Base-by-base conservation (phyloP, 2,113 vertebrate genomes). In the Corythornis vintsioides region DNA sequence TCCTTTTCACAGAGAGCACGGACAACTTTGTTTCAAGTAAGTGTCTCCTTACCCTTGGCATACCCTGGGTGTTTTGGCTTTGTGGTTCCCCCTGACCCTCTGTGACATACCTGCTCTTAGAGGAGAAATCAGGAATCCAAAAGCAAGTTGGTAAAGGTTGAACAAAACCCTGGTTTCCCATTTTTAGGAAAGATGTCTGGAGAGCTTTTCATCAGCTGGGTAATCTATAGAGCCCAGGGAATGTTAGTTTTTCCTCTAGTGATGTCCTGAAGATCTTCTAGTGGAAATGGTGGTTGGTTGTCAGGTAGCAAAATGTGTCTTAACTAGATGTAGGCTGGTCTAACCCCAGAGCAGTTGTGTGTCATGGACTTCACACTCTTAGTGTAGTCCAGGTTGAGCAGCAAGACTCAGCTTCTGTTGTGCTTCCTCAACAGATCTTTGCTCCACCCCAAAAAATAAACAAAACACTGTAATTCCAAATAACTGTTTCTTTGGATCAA, bases 21-120 rank as follows among this genome's bases (percentile, higher is more conserved):
- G 98, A 98, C 88, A 97, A 96, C 95, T 98, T 98, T 95, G 96
- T 97, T 59, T 98, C 98, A 94, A 97, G 98, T 98, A 98, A 98
- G 98, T 98, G 64, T 74, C 82, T 81, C 26, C 40, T 90, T 93
- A 38, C 33, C 70, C 92, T 77, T 89, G 80, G 22, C 14, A 31
- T 57, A 33, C n/a, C 67, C 59, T 43, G 47, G 3, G 33, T 80
- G 38, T 71, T 92, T 50, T 48, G 15, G 24, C 79, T 75, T 83
- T 60, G 14, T 64, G 21, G 6, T 57, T 67, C 50, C 29, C 29
- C 1, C 6, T 24, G 63, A 13, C 25, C 43, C 22, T 5, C 20
- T 64, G 65, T 33, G n/a, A 33, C 75, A 70, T 60, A 8, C 0
- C 2, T 2, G 25, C 11, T 65, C 35, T 33, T 73, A 65, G 18